These are phyloP conservation scores for Agraylea sexmaculata DNA, from an alignment of 1,140 invertebrate genomes.

Conservation along the genomic window DNA sequence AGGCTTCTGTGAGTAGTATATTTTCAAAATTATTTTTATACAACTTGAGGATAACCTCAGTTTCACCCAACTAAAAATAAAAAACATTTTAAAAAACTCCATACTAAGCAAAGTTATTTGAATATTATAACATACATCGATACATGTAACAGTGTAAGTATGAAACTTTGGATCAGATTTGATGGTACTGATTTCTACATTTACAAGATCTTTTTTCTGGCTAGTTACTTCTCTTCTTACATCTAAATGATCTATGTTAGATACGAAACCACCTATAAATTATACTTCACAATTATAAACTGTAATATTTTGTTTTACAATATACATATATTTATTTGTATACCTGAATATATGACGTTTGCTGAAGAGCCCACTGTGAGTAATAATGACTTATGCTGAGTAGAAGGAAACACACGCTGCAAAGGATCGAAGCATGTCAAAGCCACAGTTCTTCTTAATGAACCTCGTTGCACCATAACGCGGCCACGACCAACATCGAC, in stretches of 20 bases:
- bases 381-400: conserved; percentile 5
- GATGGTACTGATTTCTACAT: conserved; percentile 9
- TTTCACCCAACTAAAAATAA: conserved; percentile 15
- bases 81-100: neutral
- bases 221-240: too few relatives aligned
- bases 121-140: conserved; percentile 16
- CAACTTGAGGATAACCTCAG: conserved; percentile 14
- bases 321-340: neutral
- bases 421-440: conserved; percentile 17
- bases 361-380: conserved; percentile 16
- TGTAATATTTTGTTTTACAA: neutral
- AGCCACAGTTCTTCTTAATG: conserved; percentile 6
- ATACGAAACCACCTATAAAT: conserved; percentile 14
- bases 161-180: conserved; percentile 5
- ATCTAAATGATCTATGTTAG: too few relatives aligned
- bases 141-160: conserved; percentile 18
- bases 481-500: conserved; percentile 9
- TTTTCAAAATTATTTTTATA: conserved; percentile 1
- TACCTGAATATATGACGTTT: conserved; percentile 17
- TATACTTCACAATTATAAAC: neutral
- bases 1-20: neutral
- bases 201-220: too few relatives aligned
- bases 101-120: too few relatives aligned
- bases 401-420: conserved; percentile 8
- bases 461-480: conserved; percentile 7